phyloP scores from a whole-genome alignment of 2,888 invertebrate genomes.

The Drosophila histrio region DNA sequence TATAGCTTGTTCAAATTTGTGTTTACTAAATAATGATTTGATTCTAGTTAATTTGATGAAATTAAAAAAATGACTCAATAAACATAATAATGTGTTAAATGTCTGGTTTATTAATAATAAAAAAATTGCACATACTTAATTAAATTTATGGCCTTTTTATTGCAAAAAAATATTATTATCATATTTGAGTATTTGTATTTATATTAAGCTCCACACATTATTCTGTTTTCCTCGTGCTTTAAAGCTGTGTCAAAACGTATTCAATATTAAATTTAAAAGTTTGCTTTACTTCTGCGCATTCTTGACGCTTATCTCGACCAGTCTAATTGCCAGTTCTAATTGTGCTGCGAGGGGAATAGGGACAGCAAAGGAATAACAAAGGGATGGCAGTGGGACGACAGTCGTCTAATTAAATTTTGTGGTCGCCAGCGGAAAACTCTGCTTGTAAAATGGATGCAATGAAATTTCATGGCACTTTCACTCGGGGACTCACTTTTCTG shows the following conservation, averaged over 20 bases:
- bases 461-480: constrained; percentile 61
- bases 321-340: constrained; percentile 39
- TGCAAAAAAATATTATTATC: neutral
- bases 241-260: constrained; percentile 4
- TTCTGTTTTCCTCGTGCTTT: neutral
- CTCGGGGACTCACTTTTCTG: constrained; percentile 7
- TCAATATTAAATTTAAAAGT: constrained; percentile 20
- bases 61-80: neutral
- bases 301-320: constrained; percentile 36
- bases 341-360: neutral
- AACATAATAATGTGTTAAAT: constrained; percentile 9
- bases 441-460: constrained; percentile 55
- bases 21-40: constrained; percentile 10
- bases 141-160: neutral
- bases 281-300: constrained; percentile 34
- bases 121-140: neutral
- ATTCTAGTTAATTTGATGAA: neutral
- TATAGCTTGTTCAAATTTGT: constrained; percentile 5
- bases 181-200: constrained; percentile 2
- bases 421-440: constrained; percentile 31
- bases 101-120: neutral
- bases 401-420: constrained; percentile 65
- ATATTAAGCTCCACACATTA: neutral
- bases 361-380: neutral
- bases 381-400: neutral